Conservation (phyloP, 2,888 invertebrate species). For the Tipula vernalis region DNA sequence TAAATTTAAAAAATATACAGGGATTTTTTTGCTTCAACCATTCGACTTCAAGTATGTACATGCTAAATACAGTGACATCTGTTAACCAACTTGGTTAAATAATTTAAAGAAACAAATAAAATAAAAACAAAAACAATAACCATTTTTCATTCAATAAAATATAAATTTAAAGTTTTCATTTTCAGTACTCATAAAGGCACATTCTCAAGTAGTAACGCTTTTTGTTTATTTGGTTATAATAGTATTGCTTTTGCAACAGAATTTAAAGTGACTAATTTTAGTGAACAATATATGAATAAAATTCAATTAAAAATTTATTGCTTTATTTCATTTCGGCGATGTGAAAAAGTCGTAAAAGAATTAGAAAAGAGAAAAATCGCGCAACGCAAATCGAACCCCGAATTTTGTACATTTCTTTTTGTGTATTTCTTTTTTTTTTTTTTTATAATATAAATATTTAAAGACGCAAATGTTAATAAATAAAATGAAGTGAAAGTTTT, state of each 20-base stretch:
- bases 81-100: too few relatives aligned
- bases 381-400: not conserved
- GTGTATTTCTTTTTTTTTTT: too few relatives aligned
- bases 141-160: not conserved
- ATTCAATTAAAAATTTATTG: not conserved
- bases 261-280: not conserved
- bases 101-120: not conserved
- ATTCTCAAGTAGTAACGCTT: not conserved
- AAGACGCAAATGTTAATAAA: not conserved
- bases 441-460: not conserved
- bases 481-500: not conserved
- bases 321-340: not conserved
- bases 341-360: not conserved
- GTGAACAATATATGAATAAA: not conserved
- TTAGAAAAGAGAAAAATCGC: not conserved
- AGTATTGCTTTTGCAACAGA: not conserved
- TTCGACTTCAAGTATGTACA: too few relatives aligned
- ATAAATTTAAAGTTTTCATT: not conserved
- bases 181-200: not conserved
- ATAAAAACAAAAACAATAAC: not conserved
- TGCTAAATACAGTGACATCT: too few relatives aligned
- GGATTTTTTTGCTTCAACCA: too few relatives aligned
- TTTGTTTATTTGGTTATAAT: not conserved
- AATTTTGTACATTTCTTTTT: not conserved
- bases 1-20: not conserved